Conservation (phyloP, 35 echinoderm and acorn worm species). For the Apostichopus californicus region DNA sequence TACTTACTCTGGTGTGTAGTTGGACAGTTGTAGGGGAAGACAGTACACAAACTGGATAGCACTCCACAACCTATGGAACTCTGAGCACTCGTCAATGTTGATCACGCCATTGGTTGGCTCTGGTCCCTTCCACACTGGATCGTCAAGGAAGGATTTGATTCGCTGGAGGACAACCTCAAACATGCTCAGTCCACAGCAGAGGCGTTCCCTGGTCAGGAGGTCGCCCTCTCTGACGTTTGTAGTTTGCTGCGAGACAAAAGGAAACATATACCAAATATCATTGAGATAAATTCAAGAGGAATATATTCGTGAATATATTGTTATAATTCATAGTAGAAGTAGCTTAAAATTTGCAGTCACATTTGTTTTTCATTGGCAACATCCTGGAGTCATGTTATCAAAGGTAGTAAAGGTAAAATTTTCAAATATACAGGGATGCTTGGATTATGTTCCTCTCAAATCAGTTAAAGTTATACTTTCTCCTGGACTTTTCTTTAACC, state of each 20-base stretch:
- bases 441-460: too few species aligned
- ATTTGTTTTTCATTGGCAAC: too few species aligned
- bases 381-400: too few species aligned
- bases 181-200: conserved; percentile 96
- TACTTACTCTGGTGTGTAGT: conserved; percentile 96
- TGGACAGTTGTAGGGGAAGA: conserved; percentile 83
- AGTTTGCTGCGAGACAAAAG: conserved; percentile 67
- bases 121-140: conserved; percentile 76
- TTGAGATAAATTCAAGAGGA: too few species aligned
- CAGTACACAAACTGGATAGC: conserved; percentile 99
- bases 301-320: too few species aligned
- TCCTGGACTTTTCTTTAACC: too few species aligned
- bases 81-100: conserved; percentile 95
- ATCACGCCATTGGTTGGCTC: conserved; percentile 95
- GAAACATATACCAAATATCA: too few species aligned
- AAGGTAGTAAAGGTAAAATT: too few species aligned
- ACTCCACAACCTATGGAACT: conserved; percentile 98
- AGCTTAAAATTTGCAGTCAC: too few species aligned
- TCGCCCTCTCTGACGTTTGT: conserved; percentile 78
- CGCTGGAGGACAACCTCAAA: conserved; percentile 90
- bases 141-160: conserved; percentile 93
- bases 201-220: conserved; percentile 90
- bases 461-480: too few species aligned
- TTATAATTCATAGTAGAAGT: too few species aligned
- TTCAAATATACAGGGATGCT: too few species aligned